Conservation (phyloP, 2,797 vertebrate species). For the Enteromius trimaculatus region DNA sequence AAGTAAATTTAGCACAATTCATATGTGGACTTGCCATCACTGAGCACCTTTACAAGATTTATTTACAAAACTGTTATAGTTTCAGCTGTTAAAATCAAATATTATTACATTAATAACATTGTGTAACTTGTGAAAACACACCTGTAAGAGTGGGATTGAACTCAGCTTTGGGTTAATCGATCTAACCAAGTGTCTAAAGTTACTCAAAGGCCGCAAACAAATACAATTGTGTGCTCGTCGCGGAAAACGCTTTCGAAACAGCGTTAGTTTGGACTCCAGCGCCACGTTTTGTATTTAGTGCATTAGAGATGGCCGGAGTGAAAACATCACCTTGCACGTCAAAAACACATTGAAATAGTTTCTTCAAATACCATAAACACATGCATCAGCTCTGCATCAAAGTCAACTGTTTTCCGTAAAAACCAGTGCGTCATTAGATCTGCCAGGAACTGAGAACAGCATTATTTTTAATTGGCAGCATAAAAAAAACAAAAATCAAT, state of each 20-base stretch:
- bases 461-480: constrained; percentile 34
- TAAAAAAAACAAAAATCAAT: constrained; percentile 10
- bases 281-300: not conserved
- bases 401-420: not conserved
- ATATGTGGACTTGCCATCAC: not conserved
- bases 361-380: constrained; percentile 23
- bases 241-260: not conserved
- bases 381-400: not conserved
- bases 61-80: not conserved
- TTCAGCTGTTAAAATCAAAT: not conserved
- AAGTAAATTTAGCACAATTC: not conserved
- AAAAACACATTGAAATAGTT: constrained; percentile 9
- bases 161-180: not conserved
- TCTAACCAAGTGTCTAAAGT: not conserved
- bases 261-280: not conserved
- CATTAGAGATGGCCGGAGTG: not conserved
- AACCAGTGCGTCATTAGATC: constrained; percentile 14
- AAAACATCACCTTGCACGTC: not conserved
- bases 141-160: not conserved
- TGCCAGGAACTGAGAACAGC: not conserved
- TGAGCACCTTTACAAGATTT: not conserved
- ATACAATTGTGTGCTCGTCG: not conserved
- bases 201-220: not conserved
- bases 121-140: not conserved
- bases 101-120: not conserved